Conservation (phyloP, 2,888 invertebrate species). For the Sepiola atlantica region DNA sequence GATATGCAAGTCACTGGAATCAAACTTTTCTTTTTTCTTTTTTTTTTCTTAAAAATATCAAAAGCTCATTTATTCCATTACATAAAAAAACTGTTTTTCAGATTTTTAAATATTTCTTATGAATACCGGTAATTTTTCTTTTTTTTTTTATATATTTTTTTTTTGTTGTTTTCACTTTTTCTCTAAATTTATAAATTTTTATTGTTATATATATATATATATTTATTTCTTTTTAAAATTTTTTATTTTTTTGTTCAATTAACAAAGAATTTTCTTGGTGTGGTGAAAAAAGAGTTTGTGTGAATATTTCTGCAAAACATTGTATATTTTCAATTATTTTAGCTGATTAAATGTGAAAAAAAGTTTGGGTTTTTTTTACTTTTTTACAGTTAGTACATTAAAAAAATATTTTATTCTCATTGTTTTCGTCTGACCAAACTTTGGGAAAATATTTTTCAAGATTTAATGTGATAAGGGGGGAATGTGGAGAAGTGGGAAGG, state of each 20-base stretch:
- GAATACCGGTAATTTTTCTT: background rate
- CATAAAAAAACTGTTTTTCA: background rate
- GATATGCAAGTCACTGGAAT: too few relatives aligned
- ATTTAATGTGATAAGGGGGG: too few relatives aligned
- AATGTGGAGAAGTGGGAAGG: too few relatives aligned
- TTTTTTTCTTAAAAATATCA: background rate
- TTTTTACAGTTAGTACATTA: background rate
- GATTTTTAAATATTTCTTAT: background rate
- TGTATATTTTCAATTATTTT: background rate
- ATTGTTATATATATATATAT: background rate
- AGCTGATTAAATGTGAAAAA: background rate
- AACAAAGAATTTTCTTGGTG: background rate
- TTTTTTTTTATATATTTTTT: background rate
- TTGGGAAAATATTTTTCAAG: too few relatives aligned
- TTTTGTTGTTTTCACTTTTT: too few relatives aligned
- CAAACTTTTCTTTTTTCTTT: too few relatives aligned
- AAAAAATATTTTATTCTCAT: too few relatives aligned
- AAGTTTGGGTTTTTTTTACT: background rate
- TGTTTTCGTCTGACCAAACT: background rate
- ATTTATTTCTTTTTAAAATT: background rate
- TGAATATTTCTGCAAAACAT: background rate
- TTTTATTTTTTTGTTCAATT: background rate
- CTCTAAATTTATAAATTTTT: too few relatives aligned
- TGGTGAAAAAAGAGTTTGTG: background rate
- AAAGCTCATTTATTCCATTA: background rate